Evolutionary conservation across 2,113 vertebrate species (phyloP), one percentile per base, ranked within the genome.

Genomic region (Phoxinus phoxinus): DNA sequence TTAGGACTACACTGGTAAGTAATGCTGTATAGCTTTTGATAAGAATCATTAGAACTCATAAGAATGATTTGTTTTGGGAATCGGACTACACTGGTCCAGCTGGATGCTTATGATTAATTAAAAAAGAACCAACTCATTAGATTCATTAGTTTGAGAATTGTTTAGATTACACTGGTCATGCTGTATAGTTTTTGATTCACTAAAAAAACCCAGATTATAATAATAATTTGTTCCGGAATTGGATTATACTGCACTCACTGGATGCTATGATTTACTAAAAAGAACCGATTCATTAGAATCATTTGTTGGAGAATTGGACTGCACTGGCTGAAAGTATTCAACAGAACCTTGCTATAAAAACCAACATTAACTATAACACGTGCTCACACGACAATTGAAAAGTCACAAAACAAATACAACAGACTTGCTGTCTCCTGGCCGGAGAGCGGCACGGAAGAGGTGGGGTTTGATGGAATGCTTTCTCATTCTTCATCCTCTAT

Each of bases 401-500:
- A 81, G 58, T 67, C 23, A 46, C 44, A 81, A 81, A 81, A 81
- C 41, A 32, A 81, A 81, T 67, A 63, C 79, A 46, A 81, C 79
- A 81, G 79, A 81, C 69, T 75, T 73, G 19, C 63, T 63, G 71
- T n/a, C 61, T 65, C 67, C 44, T 10, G 8, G 53, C 17, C 27
- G 7, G 17, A 56, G 71, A 79, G 69, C 48, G 19, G 19, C 15
- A 4, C 27, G 48, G 59, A 23, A 35, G 75, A 67, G 78, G 35
- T n/a, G 35, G 56, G n/a, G 19, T 65, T 35, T 41, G 27, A 77
- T 86, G 79, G 88, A 93, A 87, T 91, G 91, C 92, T 89, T 89
- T 87, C 88, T 89, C 79, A 69, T 89, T 90, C 88, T 90, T 90
- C 85, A 83, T 88, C 77, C 87, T 87, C 88, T 88, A 90, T 94